Evolutionary conservation across 2,797 vertebrate genomes (phyloP), one percentile per base, ranked within the genome.

Genomic region (Anas acuta): DNA sequence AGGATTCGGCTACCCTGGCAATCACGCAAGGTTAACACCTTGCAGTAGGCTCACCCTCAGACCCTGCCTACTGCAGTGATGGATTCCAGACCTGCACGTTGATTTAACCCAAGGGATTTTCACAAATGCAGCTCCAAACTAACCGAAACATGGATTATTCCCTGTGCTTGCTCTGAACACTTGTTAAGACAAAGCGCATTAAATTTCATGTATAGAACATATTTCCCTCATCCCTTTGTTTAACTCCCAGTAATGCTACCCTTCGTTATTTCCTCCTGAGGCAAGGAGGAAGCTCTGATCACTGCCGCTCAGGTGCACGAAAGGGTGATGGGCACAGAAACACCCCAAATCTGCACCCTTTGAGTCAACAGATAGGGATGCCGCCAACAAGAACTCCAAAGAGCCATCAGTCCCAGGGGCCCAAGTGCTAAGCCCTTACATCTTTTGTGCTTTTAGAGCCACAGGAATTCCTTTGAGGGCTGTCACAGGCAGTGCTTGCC

Each of bases 91-190:
- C n/a, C 20, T 3, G 16, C 4, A 13, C 39, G 67, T 30, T 65
- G 21, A 85, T 58, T 74, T 62, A 61, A 51, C 45, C 72, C 41
- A 19, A 56, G 51, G 23, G 58, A 72, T 41, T 83, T 70, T 56
- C 66, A 62, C 41, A 88, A 74, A 86, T 4, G 37, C 66, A 86
- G 33, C 56, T 43, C 51, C 73, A 93, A 83, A 43, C 37, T 69
- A 73, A 90, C 22, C 19, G 17, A 70, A 92, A 84, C 15, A 6
- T 4, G 30, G 56, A 82, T 75, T 73, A 70, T 37, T 91, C 60
- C 56, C 78, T 19, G 2, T 60, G 51, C 71, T 90, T 81, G 20
- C 64, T 53, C 53, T 67, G 56, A 74, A 71, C 33, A 11, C 30
- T 5, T 12, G 56, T 62, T 43, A 84, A 62, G 19, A 39, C 49